These are phyloP conservation scores for Prunella fulvescens DNA, from an alignment of 2,113 vertebrate genomes.

Conservation along the genomic window DNA sequence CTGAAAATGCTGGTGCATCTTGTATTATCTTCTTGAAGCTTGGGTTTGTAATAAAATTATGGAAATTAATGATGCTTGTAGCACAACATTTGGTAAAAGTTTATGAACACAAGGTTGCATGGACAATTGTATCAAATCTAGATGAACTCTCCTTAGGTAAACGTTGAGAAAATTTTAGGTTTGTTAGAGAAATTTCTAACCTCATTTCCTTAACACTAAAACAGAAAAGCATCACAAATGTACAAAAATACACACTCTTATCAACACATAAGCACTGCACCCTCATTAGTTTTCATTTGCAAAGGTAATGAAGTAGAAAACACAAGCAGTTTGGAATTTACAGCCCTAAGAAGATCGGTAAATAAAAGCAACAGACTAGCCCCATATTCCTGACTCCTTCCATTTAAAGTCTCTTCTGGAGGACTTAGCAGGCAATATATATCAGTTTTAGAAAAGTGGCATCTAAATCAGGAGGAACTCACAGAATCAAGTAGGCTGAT, in stretches of 20 bases:
- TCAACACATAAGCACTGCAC: neutral
- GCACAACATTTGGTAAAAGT: neutral
- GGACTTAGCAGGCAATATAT: slow-evolving; percentile 54
- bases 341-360: slow-evolving; percentile 22
- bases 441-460: slow-evolving; percentile 50
- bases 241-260: neutral
- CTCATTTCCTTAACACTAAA: neutral
- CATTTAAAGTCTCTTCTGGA: slow-evolving; percentile 39
- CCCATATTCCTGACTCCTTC: slow-evolving; percentile 50
- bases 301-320: slow-evolving; percentile 44
- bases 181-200: neutral
- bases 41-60: neutral
- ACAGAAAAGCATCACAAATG: neutral
- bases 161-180: neutral
- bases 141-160: neutral
- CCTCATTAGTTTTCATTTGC: slow-evolving; percentile 37
- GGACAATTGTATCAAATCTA: neutral
- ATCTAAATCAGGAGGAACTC: slow-evolving; percentile 67
- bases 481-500: slow-evolving; percentile 35
- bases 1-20: neutral
- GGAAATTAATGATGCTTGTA: neutral
- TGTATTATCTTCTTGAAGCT: neutral
- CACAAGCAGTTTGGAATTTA: slow-evolving; percentile 51
- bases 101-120: neutral
- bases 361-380: slow-evolving; percentile 65